phyloP scores from a whole-genome alignment of 2,888 invertebrate genomes.

The Ferrisia virgata region DNA sequence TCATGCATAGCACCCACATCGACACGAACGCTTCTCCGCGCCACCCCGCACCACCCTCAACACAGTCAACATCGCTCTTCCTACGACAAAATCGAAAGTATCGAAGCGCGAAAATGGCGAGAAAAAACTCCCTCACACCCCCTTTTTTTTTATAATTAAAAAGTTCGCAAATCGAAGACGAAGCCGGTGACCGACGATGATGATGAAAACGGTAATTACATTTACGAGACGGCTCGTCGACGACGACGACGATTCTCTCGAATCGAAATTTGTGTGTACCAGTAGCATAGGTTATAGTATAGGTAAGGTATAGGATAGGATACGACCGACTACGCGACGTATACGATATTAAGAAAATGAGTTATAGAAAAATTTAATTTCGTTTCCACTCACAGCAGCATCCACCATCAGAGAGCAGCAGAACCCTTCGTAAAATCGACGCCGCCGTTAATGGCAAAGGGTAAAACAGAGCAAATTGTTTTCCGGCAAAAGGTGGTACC shows the following conservation, averaged over 20 bases:
- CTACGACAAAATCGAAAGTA: background rate
- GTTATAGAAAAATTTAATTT: constrained; percentile 42
- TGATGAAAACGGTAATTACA: constrained; percentile 31
- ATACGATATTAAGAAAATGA: constrained; percentile 37
- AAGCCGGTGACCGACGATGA: constrained; percentile 2
- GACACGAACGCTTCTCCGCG: background rate
- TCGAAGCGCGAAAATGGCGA: background rate
- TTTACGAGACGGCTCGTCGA: background rate
- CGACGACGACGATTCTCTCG: too few relatives aligned
- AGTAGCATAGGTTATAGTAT: background rate
- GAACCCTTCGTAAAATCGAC: constrained; percentile 1
- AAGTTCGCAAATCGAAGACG: background rate
- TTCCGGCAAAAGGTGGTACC: constrained; percentile 17
- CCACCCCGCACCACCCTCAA: too few relatives aligned
- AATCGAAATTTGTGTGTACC: background rate
- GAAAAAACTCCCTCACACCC: background rate
- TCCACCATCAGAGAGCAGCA: background rate
- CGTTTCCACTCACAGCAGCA: background rate
- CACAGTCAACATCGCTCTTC: background rate
- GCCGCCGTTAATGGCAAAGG: constrained; percentile 16
- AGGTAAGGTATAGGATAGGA: too few relatives aligned
- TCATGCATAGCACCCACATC: background rate
- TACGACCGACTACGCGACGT: background rate
- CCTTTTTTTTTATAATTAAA: background rate
- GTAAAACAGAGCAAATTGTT: constrained; percentile 26